A percentile compares a stretch with the other conserved stretches of the same genome.
phyloP scores from a whole-genome alignment of 2,113 vertebrate species.

The Hemiprocne comata region DNA sequence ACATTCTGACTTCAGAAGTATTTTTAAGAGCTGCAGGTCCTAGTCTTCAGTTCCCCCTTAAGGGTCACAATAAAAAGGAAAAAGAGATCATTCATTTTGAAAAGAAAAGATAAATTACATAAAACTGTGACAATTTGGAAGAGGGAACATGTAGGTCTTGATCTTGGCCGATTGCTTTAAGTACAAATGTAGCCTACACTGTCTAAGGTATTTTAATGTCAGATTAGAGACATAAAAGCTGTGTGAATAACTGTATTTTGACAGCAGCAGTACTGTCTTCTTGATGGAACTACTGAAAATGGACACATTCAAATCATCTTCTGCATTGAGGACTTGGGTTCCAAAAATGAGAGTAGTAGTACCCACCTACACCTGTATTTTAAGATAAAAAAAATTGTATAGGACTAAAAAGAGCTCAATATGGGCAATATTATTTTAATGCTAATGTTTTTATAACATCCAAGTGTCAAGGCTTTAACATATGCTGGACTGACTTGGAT shows the following conservation, averaged over 20 bases:
- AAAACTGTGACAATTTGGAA: no score
- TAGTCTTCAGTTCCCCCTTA: background rate
- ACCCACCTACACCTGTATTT: background rate
- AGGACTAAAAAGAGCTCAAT: background rate
- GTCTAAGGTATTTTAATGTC: background rate
- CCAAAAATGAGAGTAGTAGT: background rate
- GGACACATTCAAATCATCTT: background rate
- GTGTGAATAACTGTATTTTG: background rate
- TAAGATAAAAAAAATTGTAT: background rate
- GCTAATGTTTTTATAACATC: background rate
- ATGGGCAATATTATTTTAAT: background rate
- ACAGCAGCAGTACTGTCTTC: background rate
- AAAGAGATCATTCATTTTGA: background rate
- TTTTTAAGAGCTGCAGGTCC: background rate
- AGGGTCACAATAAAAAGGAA: background rate
- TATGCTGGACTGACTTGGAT: background rate
- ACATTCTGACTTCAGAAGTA: background rate
- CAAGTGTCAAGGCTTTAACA: background rate
- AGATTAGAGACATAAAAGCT: background rate
- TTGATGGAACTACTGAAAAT: background rate
- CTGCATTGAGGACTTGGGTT: background rate
- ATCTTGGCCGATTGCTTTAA: background rate
- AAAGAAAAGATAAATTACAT: background rate
- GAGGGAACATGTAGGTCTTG: background rate
- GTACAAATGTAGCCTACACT: background rate